phyloP scores from a whole-genome alignment of 2,113 vertebrate genomes.

The Thomomys bottae region DNA sequence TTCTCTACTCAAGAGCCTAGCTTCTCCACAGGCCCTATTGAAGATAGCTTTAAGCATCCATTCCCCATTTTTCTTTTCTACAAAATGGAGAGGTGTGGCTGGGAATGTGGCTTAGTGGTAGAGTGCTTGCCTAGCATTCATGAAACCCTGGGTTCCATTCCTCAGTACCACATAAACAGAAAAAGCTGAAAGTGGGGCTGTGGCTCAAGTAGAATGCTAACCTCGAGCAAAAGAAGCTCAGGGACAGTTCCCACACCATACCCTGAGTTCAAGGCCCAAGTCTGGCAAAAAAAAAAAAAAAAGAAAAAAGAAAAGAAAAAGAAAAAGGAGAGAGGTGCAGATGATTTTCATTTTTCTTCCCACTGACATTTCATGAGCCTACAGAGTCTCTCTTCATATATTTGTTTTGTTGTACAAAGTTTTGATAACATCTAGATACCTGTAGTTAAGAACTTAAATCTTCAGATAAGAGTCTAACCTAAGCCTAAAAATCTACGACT shows the following conservation, averaged over 20 bases:
- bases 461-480: not conserved
- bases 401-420: not conserved
- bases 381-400: conserved; percentile 3
- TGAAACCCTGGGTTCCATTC: no score
- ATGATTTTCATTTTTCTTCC: not conserved
- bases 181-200: no score
- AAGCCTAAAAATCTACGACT: conserved; percentile 15
- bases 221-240: no score
- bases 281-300: no score
- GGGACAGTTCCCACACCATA: no score
- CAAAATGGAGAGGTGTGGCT: not conserved
- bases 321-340: no score
- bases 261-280: no score
- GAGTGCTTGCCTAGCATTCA: no score
- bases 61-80: conserved; percentile 23
- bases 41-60: not conserved
- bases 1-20: not conserved
- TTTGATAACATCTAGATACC: not conserved
- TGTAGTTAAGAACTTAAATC: conserved; percentile 1
- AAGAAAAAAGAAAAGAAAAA: no score
- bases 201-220: no score
- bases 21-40: not conserved
- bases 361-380: not conserved
- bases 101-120: no score
- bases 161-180: no score